A percentile compares a stretch with the other conserved stretches of the same genome.
Conservation (phyloP, 2,888 invertebrate species). For the Iselma pallidipennis region DNA sequence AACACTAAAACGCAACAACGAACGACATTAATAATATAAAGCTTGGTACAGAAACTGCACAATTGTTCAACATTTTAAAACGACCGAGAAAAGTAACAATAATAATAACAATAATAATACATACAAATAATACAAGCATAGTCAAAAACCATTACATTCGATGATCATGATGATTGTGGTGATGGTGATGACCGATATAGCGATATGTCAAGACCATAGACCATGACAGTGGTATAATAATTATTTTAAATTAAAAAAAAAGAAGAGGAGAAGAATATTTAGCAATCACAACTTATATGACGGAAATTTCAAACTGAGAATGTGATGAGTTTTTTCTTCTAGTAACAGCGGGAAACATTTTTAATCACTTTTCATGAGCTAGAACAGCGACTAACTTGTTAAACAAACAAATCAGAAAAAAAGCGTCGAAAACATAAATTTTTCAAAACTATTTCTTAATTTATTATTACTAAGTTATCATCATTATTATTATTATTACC, state of each 20-base stretch:
- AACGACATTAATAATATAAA: background rate
- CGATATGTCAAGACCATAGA: background rate
- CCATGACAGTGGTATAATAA: background rate
- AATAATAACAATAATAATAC: no score
- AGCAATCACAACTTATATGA: no score
- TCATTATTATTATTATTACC: no score
- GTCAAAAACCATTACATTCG: no score
- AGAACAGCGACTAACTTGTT: no score
- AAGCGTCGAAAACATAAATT: background rate
- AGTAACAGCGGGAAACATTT: background rate
- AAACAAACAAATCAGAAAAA: background rate
- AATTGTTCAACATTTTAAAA: background rate
- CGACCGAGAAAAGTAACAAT: background rate
- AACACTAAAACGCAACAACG: conserved; percentile 31
- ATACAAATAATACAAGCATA: no score
- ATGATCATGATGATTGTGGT: no score
- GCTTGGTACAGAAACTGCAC: background rate
- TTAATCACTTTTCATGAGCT: background rate
- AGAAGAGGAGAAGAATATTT: no score
- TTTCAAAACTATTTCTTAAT: no score
- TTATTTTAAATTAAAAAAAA: background rate
- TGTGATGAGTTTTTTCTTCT: background rate
- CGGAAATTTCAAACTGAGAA: no score
- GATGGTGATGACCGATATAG: background rate
- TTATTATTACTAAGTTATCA: no score